These are phyloP conservation scores for Geococcyx californianus DNA, from an alignment of 2,113 vertebrate species.

Conservation along the genomic window DNA sequence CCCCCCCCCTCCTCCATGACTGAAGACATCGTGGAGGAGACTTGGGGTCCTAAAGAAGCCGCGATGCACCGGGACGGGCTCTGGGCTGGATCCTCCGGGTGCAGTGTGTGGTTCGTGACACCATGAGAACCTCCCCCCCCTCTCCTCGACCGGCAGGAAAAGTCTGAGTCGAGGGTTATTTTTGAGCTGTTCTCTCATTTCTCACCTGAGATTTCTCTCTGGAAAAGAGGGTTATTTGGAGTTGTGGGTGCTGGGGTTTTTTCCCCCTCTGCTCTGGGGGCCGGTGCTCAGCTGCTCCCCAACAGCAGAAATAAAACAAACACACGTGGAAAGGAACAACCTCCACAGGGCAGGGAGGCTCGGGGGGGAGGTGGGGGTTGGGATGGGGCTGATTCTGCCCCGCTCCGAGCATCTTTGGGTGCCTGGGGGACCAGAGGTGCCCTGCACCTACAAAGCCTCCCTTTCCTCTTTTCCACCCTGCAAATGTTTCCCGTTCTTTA, in stretches of 20 bases:
- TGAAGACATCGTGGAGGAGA: accelerated
- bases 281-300: neutral
- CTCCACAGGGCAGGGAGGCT: accelerated
- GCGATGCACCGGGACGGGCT: neutral
- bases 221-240: accelerated
- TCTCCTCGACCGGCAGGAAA: accelerated
- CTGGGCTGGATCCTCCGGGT: neutral
- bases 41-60: neutral
- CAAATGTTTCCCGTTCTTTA: neutral
- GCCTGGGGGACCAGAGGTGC: neutral
- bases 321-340: accelerated
- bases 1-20: neutral
- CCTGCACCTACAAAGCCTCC: neutral
- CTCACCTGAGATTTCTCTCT: neutral
- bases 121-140: accelerated
- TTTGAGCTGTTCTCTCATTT: neutral
- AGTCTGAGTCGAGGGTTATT: neutral
- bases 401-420: neutral
- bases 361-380: neutral
- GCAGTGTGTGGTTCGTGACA: accelerated
- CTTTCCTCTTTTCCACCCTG: too few species aligned
- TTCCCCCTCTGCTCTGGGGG: neutral
- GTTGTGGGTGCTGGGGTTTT: neutral
- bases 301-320: neutral
- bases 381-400: neutral